Evolutionary conservation across 1,140 invertebrate species (phyloP), one percentile per base, ranked within the genome.

Genomic region (Pomacea maculata): DNA sequence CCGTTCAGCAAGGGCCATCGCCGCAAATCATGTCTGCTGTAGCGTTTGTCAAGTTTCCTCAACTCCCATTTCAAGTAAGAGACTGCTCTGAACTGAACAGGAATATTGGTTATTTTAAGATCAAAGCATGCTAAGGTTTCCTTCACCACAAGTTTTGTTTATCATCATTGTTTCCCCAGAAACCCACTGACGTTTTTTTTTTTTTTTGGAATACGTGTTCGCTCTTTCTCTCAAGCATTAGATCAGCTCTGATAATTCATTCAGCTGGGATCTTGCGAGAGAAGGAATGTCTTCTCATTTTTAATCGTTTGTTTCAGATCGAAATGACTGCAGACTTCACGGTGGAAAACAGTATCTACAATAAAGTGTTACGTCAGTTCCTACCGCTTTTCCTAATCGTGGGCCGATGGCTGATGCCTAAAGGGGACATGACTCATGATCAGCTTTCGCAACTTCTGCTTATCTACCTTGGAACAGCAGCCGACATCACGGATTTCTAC

Each of bases 401-500:
- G 71, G 96, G 96, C 7, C 93, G 96, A 55, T 97, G 96, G 86
- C 93, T 97, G 91, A 92, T 97, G 75, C 96, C 97, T 5, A 96
- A 96, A 86, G 96, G 96, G 21, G 75, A 82, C n/a, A 92, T 98
- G 4, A 96, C 96, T 0, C 93, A 96, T 54, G 96, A 97, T 87
- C 96, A 97, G 90, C 92, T 98, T 5, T 97, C 96, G 65, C 96
- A 98, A 86, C 91, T 98, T 54, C 91, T 98, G 1, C 92, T 98
- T 6, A 96, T 93, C 25, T 94, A 94, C 86, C 93, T 94, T 77
- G 93, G 93, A 61, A 97, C 96, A 1, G 96, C 96, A 0, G 96
- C 96, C 0, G 97, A 98, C 88, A 98, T 98, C 75, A 97, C 98
- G 74, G 97, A 98, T 90, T 96, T 98, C 89, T 97, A 97, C 89